Conservation (phyloP, 2,888 invertebrate genomes). For the Lacanobia wlatinum region DNA sequence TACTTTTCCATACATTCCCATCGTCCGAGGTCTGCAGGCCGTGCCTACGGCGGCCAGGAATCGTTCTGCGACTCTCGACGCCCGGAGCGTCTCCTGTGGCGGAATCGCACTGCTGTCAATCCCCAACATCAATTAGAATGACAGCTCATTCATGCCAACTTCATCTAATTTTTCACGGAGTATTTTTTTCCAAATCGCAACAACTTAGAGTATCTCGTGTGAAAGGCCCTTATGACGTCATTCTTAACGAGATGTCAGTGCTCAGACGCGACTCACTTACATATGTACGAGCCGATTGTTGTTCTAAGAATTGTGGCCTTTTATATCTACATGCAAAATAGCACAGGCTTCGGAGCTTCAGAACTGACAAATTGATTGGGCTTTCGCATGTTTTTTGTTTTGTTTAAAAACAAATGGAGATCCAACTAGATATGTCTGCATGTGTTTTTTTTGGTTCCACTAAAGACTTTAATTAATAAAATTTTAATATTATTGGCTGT, state of each 20-base stretch:
- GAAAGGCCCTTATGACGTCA: constrained; percentile 22
- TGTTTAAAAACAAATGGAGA: background rate
- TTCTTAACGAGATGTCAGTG: constrained; percentile 45
- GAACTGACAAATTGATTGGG: constrained; percentile 26
- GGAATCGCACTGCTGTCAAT: too few relatives aligned
- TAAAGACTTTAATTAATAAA: background rate
- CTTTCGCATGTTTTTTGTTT: constrained; percentile 2
- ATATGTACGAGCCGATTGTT: constrained; percentile 42
- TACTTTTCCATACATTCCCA: too few relatives aligned
- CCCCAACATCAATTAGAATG: too few relatives aligned
- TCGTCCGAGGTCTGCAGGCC: too few relatives aligned
- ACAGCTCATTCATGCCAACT: too few relatives aligned
- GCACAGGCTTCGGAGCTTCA: constrained; percentile 8
- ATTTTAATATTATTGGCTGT: background rate
- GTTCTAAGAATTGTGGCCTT: constrained; percentile 52
- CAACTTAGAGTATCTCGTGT: constrained; percentile 13
- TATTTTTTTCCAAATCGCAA: background rate
- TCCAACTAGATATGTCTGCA: background rate
- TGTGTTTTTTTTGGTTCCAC: background rate
- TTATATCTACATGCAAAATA: constrained; percentile 25
- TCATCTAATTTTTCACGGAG: too few relatives aligned
- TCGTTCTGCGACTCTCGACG: too few relatives aligned
- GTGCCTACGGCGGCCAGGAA: too few relatives aligned
- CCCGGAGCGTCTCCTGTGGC: too few relatives aligned
- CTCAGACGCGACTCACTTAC: constrained; percentile 29